Conservation (phyloP, 2,797 vertebrate genomes). For the Thaleichthys pacificus region DNA sequence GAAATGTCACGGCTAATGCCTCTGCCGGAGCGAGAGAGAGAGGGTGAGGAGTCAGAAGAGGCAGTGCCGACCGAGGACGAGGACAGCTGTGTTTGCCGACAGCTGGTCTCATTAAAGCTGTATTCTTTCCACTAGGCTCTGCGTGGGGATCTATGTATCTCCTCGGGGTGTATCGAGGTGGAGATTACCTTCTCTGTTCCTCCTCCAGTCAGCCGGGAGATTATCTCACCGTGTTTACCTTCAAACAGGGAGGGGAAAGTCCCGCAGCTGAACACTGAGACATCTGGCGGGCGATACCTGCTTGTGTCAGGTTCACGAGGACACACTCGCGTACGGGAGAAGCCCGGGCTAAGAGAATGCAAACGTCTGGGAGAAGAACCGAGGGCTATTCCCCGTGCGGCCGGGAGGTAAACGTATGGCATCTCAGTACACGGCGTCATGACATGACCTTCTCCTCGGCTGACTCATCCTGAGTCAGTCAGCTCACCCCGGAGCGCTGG, state of each 20-base stretch:
- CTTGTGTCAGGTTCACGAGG: slow-evolving; percentile 24
- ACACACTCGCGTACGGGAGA: neutral
- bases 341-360: no score
- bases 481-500: no score
- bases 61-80: neutral
- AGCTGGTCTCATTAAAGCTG: no score
- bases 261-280: slow-evolving; percentile 7
- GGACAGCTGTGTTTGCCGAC: neutral
- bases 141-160: no score
- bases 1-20: slow-evolving; percentile 39
- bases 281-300: neutral
- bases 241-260: neutral
- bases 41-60: neutral
- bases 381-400: no score
- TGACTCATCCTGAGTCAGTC: no score
- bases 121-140: no score
- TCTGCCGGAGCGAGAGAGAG: neutral
- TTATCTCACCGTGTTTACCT: slow-evolving; percentile 18
- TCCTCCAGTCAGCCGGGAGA: neutral
- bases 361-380: no score
- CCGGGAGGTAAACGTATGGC: no score
- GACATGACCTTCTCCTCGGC: no score
- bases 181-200: neutral
- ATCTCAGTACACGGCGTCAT: no score
- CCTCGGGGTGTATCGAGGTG: no score